Evolutionary conservation across 2,113 vertebrate genomes (phyloP).

Genomic region (Stomatorhinus ivindoensis): DNA sequence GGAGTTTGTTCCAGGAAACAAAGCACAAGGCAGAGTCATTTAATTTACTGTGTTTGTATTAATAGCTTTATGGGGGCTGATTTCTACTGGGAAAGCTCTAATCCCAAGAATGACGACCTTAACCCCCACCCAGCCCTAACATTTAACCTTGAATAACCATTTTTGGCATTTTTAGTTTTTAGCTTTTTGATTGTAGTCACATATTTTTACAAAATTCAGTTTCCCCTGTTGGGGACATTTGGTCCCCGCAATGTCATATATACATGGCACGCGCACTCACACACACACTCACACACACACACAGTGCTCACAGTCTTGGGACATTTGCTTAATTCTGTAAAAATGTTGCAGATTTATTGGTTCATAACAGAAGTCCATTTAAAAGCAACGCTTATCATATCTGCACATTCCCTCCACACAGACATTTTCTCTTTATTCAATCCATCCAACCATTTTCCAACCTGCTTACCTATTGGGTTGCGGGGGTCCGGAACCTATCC

Average conservation of each 20-base stretch:
- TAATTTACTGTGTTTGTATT: background rate
- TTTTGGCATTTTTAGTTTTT: background rate
- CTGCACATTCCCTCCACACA: background rate
- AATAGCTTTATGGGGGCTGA: background rate
- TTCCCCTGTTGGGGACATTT: background rate
- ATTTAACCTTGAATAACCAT: background rate
- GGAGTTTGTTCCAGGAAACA: background rate
- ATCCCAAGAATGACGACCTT: background rate
- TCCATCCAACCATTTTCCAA: no score
- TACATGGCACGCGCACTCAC: background rate
- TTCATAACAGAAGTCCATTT: background rate
- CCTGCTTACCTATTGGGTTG: no score
- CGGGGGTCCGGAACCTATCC: no score
- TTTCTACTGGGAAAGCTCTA: background rate
- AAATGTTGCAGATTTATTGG: background rate
- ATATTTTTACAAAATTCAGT: background rate
- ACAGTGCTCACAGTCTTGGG: background rate
- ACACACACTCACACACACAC: background rate
- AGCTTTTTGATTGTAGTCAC: background rate
- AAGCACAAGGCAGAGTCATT: background rate
- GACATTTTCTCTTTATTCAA: background rate
- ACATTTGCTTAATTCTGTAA: background rate
- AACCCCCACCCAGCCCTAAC: background rate
- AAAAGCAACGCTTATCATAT: background rate
- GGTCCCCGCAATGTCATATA: background rate